A percentile compares a stretch with the other conserved stretches of the same genome.
Evolutionary conservation across 2,797 vertebrate genomes (phyloP).

Genomic region (Chaunax sp.): DNA sequence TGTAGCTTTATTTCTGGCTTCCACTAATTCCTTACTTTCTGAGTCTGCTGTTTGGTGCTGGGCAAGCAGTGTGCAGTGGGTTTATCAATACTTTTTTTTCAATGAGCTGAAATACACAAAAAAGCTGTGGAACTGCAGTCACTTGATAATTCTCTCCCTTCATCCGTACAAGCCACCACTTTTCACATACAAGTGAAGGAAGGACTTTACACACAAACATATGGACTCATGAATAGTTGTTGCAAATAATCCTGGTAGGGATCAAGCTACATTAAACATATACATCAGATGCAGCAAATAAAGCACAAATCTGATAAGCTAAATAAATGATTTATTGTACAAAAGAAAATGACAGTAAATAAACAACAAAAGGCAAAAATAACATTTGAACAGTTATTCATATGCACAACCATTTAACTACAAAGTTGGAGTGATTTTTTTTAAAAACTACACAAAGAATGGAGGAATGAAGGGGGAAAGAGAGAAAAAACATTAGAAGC

Average conservation of each 20-base stretch:
- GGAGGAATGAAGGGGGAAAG: slow-evolving; percentile 76
- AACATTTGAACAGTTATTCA: slow-evolving; percentile 85
- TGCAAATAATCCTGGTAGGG: too few relatives aligned
- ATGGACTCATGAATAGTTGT: not conserved
- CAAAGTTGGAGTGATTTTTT: slow-evolving; percentile 83
- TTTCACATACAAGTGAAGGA: not conserved
- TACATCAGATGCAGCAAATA: slow-evolving; percentile 17
- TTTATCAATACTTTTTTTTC: too few relatives aligned
- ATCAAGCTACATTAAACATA: too few relatives aligned
- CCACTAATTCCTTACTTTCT: not conserved
- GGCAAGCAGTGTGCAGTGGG: too few relatives aligned
- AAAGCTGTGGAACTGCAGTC: not conserved
- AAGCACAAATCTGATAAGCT: slow-evolving; percentile 78
- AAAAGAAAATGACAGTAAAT: slow-evolving; percentile 90
- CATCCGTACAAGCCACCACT: not conserved
- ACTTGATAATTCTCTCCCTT: not conserved
- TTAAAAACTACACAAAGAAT: slow-evolving; percentile 84
- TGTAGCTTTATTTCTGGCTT: too few relatives aligned
- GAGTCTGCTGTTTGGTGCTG: not conserved
- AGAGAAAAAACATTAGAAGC: slow-evolving; percentile 80
- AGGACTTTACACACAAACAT: not conserved
- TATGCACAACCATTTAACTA: slow-evolving; percentile 87
- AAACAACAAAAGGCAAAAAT: slow-evolving; percentile 82
- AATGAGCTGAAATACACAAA: not conserved
- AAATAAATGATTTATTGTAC: slow-evolving; percentile 95